These are phyloP conservation scores for Myrmecophaga tridactyla DNA, from an alignment of 2,113 vertebrate genomes.

Conservation along the genomic window DNA sequence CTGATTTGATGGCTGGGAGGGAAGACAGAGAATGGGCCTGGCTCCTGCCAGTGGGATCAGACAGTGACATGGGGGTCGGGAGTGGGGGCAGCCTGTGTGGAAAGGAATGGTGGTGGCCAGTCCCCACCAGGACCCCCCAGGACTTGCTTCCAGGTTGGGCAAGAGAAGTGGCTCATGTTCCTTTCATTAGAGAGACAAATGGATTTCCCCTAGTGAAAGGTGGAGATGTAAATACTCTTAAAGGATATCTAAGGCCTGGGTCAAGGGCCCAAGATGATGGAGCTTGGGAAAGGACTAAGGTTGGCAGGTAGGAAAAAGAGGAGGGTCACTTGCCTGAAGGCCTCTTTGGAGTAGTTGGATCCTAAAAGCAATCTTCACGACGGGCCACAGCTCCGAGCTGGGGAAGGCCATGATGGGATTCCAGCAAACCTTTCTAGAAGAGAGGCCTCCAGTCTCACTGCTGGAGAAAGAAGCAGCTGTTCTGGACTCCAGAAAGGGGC, in stretches of 20 bases:
- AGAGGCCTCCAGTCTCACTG: neutral
- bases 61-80: neutral
- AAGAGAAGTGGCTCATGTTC: neutral
- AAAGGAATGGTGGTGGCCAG: neutral
- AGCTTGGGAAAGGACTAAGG: neutral
- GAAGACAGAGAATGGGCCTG: neutral
- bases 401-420: neutral
- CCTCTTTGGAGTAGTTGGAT: neutral
- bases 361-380: neutral
- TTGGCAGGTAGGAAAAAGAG: neutral
- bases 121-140: neutral
- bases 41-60: constrained; percentile 1
- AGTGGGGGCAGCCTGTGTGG: neutral
- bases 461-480: neutral
- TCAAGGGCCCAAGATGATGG: neutral
- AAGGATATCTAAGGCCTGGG: neutral
- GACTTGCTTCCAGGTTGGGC: neutral
- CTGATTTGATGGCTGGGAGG: constrained; percentile 54
- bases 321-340: neutral
- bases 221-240: constrained; percentile 47
- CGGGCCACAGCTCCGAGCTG: neutral
- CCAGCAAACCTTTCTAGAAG: neutral
- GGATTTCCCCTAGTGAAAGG: neutral
- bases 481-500: neutral
- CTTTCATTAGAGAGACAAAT: constrained; percentile 56